phyloP scores from a whole-genome alignment of 2,888 invertebrate species.

The Ennomos erosarius region DNA sequence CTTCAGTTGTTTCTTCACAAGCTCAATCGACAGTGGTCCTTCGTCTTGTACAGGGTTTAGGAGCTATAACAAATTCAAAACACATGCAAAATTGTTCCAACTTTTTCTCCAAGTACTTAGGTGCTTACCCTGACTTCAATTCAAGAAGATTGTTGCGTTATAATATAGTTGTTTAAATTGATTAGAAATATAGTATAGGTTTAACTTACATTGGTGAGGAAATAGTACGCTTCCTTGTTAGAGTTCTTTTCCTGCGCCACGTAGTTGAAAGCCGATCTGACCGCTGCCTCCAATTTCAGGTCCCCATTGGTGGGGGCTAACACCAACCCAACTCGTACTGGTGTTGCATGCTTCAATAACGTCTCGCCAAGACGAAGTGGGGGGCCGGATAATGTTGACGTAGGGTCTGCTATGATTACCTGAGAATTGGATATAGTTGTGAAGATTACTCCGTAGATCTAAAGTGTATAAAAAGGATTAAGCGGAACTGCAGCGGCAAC shows the following conservation, averaged over 20 bases:
- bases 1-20: slow-evolving; percentile 89
- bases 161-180: too few relatives aligned
- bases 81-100: too few relatives aligned
- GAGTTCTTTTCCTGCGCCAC: slow-evolving; percentile 91
- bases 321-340: slow-evolving; percentile 95
- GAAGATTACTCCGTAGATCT: too few relatives aligned
- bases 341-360: slow-evolving; percentile 95
- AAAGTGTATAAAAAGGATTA: too few relatives aligned
- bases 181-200: too few relatives aligned
- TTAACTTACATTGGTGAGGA: slow-evolving; percentile 91
- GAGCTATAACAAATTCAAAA: slow-evolving; percentile 50
- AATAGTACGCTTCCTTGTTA: slow-evolving; percentile 90
- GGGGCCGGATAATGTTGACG: slow-evolving; percentile 87
- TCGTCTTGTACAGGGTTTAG: slow-evolving; percentile 62
- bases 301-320: slow-evolving; percentile 87
- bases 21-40: slow-evolving; percentile 83
- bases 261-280: slow-evolving; percentile 96
- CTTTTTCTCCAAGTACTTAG: too few relatives aligned
- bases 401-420: slow-evolving; percentile 95
- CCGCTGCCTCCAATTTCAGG: slow-evolving; percentile 91
- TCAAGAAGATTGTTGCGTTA: too few relatives aligned
- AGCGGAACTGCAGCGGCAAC: too few relatives aligned
- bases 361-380: slow-evolving; percentile 95
- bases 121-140: too few relatives aligned
- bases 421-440: slow-evolving; percentile 50